These are phyloP conservation scores for Siniperca undulata DNA, from an alignment of 2,797 vertebrate genomes.

Conservation along the genomic window DNA sequence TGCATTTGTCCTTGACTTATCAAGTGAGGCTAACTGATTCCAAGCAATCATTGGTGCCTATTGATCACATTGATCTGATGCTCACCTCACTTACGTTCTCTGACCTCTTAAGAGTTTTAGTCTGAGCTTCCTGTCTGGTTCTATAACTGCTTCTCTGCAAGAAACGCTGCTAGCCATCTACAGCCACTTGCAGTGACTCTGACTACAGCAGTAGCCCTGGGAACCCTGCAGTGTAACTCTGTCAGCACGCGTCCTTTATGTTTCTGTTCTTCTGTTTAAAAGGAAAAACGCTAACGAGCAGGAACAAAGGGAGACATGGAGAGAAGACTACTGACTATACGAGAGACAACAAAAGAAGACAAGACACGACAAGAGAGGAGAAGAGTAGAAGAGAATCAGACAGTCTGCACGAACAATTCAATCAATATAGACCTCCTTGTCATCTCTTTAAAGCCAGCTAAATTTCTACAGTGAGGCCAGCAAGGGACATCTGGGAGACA, in stretches of 20 bases:
- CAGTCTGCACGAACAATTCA: conserved; percentile 40
- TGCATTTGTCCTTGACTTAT: conserved; percentile 63
- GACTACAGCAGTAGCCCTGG: background rate
- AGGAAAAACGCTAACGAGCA: conserved; percentile 28
- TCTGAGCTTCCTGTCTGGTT: conserved; percentile 43
- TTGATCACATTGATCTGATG: conserved; percentile 66
- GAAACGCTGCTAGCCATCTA: background rate
- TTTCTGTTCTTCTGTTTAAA: conserved; percentile 38
- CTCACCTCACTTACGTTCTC: conserved; percentile 57
- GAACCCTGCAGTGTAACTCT: conserved; percentile 7
- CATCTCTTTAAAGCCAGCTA: conserved; percentile 45
- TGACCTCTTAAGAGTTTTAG: conserved; percentile 59
- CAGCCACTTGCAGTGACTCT: background rate
- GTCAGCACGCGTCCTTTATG: conserved; percentile 6
- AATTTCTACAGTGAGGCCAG: conserved; percentile 44
- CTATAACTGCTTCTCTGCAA: conserved; percentile 16
- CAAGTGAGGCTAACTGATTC: conserved; percentile 57
- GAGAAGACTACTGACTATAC: conserved; percentile 19
- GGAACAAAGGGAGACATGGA: background rate
- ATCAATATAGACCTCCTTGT: conserved; percentile 55
- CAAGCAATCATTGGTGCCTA: conserved; percentile 57
- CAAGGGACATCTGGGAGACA: conserved; percentile 56
- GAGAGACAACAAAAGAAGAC: conserved; percentile 37
- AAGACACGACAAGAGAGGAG: conserved; percentile 22
- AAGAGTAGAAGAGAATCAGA: conserved; percentile 45